Base-by-base conservation (phyloP, 2,797 vertebrate species). In the Urosaurus nigricauda region DNA sequence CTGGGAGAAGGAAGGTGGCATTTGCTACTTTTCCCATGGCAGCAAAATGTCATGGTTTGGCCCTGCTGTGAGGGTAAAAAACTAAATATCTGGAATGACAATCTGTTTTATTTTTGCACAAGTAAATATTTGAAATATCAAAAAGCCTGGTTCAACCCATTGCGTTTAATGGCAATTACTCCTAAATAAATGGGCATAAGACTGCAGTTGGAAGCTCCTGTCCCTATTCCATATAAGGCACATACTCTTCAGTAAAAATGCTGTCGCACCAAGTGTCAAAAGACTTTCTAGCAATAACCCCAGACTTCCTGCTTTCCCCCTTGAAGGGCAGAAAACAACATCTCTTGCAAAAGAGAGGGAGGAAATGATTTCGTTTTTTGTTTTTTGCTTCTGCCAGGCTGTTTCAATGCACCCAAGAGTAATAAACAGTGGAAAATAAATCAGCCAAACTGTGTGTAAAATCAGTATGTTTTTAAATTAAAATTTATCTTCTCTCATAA, bases 331-430 rank as follows among this genome's bases (percentile, higher is more conserved):
- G 43, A 37, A 0, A 86, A 88, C 51, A 77, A 92, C 43, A 32
- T 63, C 24, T 53, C 80, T 1, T 0, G 0, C 68, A 53, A 51
- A 83, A 2, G 63, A 1, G 43, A 12, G 19, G 32, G 51, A 40
- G 40, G 17, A 58, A 79, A 56, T 40, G 9, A 0, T 29, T 0
- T 0, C 7, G 11, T 51, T 51, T 51, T 51, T 51, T 51, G 11
- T 14, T 0, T 0, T 0, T 65, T 53, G 88, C 19, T 53, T 65
- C 81, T 29, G 40, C 80, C 0, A 19, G 70, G 71, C 0, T 79
- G 40, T 85, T 89, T 83, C 89, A 94, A 95, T 92, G 85, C 65
- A 32, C 85, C n/a, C 40, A 2, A 75, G 79, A 77, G 87, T 13
- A 0, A 35, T 84, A 14, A 37, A 32, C 63, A 51, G 14, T 87